These are phyloP conservation scores for Aplidium turbinatum DNA, from an alignment of 23 tunicate species.

Conservation along the genomic window DNA sequence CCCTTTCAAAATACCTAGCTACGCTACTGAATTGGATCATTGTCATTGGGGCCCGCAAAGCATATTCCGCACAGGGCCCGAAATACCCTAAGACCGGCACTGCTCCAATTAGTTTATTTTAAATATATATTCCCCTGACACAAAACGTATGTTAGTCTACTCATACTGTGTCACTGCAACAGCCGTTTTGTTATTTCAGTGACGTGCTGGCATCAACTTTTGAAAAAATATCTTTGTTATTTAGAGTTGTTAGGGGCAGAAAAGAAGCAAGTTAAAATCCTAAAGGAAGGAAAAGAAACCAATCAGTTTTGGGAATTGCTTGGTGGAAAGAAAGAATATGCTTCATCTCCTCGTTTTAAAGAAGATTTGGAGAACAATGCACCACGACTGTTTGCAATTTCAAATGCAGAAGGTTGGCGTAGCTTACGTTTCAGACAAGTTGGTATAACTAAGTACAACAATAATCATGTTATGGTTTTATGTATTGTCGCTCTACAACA, in stretches of 20 bases:
- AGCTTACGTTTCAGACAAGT: too few species aligned
- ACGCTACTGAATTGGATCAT: too few species aligned
- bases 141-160: too few species aligned
- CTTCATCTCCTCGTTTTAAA: slow-evolving; percentile 45
- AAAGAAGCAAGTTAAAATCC: not conserved
- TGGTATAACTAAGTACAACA: not conserved
- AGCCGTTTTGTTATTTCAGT: not conserved
- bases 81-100: too few species aligned
- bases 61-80: too few species aligned
- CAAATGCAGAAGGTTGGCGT: slow-evolving; percentile 96
- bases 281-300: slow-evolving; percentile 64
- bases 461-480: not conserved
- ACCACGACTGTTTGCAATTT: slow-evolving; percentile 77
- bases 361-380: slow-evolving; percentile 72
- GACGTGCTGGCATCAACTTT: not conserved
- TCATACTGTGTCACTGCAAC: not conserved
- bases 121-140: too few species aligned
- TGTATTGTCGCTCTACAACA: too few species aligned
- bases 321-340: slow-evolving; percentile 80
- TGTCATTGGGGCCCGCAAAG: too few species aligned
- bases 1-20: too few species aligned
- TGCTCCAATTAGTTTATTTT: too few species aligned
- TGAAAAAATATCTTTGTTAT: not conserved
- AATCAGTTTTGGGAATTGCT: slow-evolving; percentile 76
- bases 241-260: not conserved